Conservation (phyloP, 1,140 invertebrate species). For the Oryctes rhinoceros region DNA sequence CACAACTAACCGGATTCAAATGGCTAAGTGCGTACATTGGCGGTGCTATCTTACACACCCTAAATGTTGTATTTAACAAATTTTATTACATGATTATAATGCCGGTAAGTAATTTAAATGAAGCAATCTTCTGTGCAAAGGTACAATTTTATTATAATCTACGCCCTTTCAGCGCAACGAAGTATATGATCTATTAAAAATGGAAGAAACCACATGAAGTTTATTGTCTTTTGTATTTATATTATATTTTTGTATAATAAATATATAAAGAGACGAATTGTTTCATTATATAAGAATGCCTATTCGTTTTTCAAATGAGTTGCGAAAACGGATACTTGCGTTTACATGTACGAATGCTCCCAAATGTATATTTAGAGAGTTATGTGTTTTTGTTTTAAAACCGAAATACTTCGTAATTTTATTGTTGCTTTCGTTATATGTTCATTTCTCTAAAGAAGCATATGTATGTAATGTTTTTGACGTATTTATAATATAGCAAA, state of each 20-base stretch:
- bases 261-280: no score
- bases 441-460: no score
- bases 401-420: no score
- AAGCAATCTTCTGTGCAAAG: not conserved
- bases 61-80: constrained; percentile 31
- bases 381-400: no score
- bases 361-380: no score
- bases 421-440: no score
- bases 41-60: constrained; percentile 13
- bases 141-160: not conserved
- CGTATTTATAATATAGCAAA: no score
- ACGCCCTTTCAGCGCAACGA: not conserved
- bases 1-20: constrained; percentile 3
- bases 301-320: no score
- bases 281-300: no score
- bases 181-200: not conserved
- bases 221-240: constrained; percentile 2
- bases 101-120: constrained; percentile 21
- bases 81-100: constrained; percentile 36
- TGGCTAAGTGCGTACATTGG: constrained; percentile 14
- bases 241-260: not conserved
- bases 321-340: no score
- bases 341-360: no score
- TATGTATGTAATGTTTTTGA: no score
- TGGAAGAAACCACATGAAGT: constrained; percentile 6